Conservation (phyloP, 2,888 invertebrate species). For the Tetragonula carbonaria region DNA sequence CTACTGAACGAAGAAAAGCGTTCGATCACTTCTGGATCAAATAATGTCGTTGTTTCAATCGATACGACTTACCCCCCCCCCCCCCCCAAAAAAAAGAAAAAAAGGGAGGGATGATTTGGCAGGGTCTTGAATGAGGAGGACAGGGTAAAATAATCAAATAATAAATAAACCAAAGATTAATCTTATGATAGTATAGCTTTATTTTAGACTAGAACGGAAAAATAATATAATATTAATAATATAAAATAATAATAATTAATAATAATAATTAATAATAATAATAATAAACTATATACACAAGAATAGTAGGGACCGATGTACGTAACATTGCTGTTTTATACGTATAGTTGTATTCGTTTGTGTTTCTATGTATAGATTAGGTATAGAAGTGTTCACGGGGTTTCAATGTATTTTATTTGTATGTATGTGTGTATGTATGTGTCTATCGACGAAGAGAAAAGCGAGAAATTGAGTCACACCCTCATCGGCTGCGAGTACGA, state of each 20-base stretch:
- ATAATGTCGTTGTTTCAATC: background rate
- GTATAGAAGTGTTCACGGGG: background rate
- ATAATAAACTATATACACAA: conserved; percentile 82
- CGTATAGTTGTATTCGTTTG: conserved; percentile 3
- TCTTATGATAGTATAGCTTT: conserved; percentile 82
- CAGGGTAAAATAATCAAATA: conserved; percentile 61
- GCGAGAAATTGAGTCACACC: conserved; percentile 78
- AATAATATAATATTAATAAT: conserved; percentile 80
- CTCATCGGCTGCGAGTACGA: conserved; percentile 72
- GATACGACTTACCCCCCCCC: conserved; percentile 42
- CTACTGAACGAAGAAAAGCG: no score
- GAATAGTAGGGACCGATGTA: conserved; percentile 76
- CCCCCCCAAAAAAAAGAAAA: background rate
- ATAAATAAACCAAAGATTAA: conserved; percentile 79
- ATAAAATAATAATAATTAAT: conserved; percentile 77
- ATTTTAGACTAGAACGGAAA: conserved; percentile 83
- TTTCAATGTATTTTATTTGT: background rate
- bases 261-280: conserved; percentile 77
- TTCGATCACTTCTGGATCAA: background rate
- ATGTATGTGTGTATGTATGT: conserved; percentile 3
- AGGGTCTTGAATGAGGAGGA: background rate
- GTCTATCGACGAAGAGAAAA: conserved; percentile 63
- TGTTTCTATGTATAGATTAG: background rate
- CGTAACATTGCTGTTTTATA: conserved; percentile 73
- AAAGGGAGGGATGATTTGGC: background rate